Base-by-base conservation (phyloP, 2,888 invertebrate genomes). In the Amiota mariae region DNA sequence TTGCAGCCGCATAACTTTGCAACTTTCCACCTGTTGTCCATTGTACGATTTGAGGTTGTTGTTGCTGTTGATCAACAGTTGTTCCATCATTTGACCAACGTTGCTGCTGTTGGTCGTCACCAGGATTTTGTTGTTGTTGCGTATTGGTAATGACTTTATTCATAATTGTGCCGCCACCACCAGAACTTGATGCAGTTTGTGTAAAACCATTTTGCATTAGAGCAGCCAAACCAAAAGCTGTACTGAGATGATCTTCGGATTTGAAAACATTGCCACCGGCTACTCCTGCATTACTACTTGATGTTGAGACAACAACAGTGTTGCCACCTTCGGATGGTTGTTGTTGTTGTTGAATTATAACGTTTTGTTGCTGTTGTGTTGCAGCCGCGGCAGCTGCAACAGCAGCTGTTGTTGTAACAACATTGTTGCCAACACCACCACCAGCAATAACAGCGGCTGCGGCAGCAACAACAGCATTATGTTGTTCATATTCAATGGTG, bases 201-300 rank as follows among this genome's bases (percentile, higher is more conserved):
- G 94, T 85, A 75, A 89, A 89, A 49, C 89, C 89, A 78, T 89
- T 89, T 78, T 88, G 94, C 94, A 95, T 94, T 82, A 95, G 91
- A 47, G 95, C 94, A 20, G 94, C 94, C 77, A 94, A 91, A 20
- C 94, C 94, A 91, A 94, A 94, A 70, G 94, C 94, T 64, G 93
- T 93, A 74, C 91, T 92, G 85, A 94, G 91, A 90, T 94, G 94
- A 89, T 94, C 94, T 89, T 94, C 94, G 67, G 94, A 92, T 80
- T 94, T 94, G 82, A 94, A 91, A 79, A 85, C 87, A 59, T 83
- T 87, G 3, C 84, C 81, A 70, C 81, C 80, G n/a, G 84, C 79
- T 56, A 79, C 80, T 59, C 80, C 59, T 11, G 59, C n/a, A 59
- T 20, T 36, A 83, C 82, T 36, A 82, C 77, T 79, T 77, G 79